Evolutionary conservation across 2,797 vertebrate species (phyloP).

Genomic region (Eulemur albifrons): DNA sequence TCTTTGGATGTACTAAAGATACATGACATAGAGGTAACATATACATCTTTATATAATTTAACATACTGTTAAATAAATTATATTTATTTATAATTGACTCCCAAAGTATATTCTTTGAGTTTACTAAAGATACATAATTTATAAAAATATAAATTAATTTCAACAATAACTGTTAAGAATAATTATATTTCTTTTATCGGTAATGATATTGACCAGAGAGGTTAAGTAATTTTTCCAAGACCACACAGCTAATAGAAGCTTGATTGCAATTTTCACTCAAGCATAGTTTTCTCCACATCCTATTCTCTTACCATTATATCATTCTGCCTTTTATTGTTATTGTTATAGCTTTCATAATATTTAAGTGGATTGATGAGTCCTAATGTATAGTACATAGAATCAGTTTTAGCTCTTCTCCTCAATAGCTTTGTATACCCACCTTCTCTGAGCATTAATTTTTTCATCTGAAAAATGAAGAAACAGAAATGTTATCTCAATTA

Average conservation of each 20-base stretch:
- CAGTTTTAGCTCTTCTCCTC: not conserved
- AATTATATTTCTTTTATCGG: not conserved
- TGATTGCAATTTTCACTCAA: not conserved
- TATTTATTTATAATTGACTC: not conserved
- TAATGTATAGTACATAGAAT: not conserved
- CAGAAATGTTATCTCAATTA: not conserved
- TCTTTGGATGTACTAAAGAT: not conserved
- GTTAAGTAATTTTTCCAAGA: not conserved
- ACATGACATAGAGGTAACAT: not conserved
- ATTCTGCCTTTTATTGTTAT: not conserved
- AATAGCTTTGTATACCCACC: not conserved
- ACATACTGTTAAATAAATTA: not conserved
- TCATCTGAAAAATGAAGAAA: not conserved
- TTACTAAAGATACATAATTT: not conserved
- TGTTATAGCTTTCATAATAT: not conserved
- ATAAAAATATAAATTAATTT: not conserved
- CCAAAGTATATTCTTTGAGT: not conserved
- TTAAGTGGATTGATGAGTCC: not conserved
- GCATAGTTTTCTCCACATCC: not conserved
- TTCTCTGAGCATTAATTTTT: not conserved
- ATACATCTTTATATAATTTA: not conserved
- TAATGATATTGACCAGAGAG: not conserved
- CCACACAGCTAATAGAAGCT: not conserved
- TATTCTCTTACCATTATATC: not conserved
- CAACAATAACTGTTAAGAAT: not conserved